Conservation (phyloP, 2,113 vertebrate species). For the Naja naja region DNA sequence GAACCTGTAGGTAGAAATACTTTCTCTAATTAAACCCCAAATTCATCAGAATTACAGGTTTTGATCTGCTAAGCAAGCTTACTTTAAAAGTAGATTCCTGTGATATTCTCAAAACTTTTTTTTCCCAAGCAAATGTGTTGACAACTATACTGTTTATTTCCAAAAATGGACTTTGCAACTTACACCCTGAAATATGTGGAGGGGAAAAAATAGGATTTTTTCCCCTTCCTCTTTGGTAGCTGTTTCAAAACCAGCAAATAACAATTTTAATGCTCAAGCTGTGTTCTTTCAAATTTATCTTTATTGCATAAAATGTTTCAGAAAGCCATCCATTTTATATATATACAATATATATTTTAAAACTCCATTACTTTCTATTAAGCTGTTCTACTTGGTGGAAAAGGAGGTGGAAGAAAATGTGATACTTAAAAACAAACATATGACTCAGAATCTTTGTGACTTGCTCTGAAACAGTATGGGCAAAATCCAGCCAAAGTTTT, state of each 20-base stretch:
- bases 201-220: background rate
- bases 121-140: background rate
- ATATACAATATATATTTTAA: slow-evolving; percentile 16
- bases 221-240: background rate
- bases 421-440: background rate
- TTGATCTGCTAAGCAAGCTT: background rate
- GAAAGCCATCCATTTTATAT: background rate
- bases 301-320: slow-evolving; percentile 34
- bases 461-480: background rate
- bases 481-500: background rate
- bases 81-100: slow-evolving; percentile 13
- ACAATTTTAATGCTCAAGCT: slow-evolving; percentile 16
- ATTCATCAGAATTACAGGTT: slow-evolving; percentile 15
- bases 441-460: background rate
- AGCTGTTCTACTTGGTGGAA: slow-evolving; percentile 12
- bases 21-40: slow-evolving; percentile 35
- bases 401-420: background rate
- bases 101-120: background rate
- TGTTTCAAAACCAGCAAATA: slow-evolving; percentile 27
- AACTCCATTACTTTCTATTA: slow-evolving; percentile 22
- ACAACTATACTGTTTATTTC: background rate
- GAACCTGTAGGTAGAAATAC: slow-evolving; percentile 8
- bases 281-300: slow-evolving; percentile 5
- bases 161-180: slow-evolving; percentile 15
- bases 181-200: background rate